A percentile compares a stretch with the other conserved stretches of the same genome.
Evolutionary conservation across 2,888 invertebrate genomes (phyloP).

Genomic region (Tinea trinotella): DNA sequence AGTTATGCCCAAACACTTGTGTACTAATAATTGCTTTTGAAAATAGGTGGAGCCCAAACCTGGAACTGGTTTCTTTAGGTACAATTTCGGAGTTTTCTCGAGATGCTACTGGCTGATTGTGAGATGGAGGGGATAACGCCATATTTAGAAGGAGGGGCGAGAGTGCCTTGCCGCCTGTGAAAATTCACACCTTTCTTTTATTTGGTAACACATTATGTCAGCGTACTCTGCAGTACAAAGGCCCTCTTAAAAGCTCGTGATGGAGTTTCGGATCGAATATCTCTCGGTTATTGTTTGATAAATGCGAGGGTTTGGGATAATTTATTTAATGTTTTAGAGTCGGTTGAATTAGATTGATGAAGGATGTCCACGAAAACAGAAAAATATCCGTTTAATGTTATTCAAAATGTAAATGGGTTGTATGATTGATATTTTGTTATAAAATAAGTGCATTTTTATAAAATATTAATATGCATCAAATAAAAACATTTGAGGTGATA

Average conservation of each 20-base stretch:
- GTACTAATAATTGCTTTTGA: constrained; percentile 59
- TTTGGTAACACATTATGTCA: constrained; percentile 70
- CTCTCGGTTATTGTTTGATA: constrained; percentile 60
- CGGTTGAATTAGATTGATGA: constrained; percentile 2
- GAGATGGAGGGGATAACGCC: constrained; percentile 57
- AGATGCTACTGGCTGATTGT: constrained; percentile 52
- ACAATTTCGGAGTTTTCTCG: constrained; percentile 44
- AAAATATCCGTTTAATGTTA: background rate
- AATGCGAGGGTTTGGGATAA: constrained; percentile 57
- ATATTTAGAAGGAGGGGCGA: constrained; percentile 64
- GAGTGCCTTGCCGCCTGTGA: constrained; percentile 50
- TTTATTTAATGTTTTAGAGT: constrained; percentile 33
- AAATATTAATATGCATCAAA: too few species aligned
- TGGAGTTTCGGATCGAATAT: constrained; percentile 58
- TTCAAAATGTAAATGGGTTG: too few species aligned
- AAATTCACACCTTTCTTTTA: constrained; percentile 73
- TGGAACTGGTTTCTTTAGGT: constrained; percentile 51
- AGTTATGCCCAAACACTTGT: background rate
- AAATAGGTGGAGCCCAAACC: constrained; percentile 61
- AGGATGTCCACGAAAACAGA: background rate
- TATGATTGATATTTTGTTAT: too few species aligned
- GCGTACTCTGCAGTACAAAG: constrained; percentile 65
- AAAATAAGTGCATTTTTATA: too few species aligned
- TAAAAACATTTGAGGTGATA: too few species aligned
- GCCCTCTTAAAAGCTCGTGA: constrained; percentile 66